Percentiles rank a stretch among this genome's conserved stretches.
Evolutionary conservation across 2,888 invertebrate species (phyloP).

Genomic region (Saturnia pavonia): DNA sequence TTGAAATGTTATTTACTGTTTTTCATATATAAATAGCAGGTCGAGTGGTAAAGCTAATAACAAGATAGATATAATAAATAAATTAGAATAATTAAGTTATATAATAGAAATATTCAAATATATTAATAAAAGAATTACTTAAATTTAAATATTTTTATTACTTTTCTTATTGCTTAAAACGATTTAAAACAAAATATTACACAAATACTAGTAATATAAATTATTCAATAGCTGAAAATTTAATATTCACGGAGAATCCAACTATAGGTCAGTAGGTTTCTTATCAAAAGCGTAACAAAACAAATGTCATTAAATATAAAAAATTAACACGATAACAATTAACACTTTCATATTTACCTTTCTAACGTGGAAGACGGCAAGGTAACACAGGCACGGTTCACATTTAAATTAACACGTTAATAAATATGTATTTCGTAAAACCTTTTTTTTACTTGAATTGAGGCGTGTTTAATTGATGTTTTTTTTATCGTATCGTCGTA

Average conservation of each 20-base stretch:
- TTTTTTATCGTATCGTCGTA: conserved; percentile 4
- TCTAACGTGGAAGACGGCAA: conserved; percentile 1
- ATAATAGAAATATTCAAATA: not conserved
- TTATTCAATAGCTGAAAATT: not conserved
- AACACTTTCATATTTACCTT: conserved; percentile 9
- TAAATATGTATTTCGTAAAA: not conserved
- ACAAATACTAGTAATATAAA: not conserved
- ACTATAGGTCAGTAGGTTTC: not conserved
- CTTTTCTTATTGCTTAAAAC: not conserved
- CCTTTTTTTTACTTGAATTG: not conserved
- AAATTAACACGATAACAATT: not conserved
- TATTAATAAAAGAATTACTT: not conserved
- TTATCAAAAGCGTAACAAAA: not conserved
- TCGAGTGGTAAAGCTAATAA: not conserved
- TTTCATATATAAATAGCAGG: not conserved
- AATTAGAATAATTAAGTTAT: not conserved
- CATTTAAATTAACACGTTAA: not conserved
- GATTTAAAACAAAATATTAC: not conserved
- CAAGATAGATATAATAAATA: not conserved
- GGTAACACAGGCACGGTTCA: conserved; percentile 8
- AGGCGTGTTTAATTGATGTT: conserved; percentile 4
- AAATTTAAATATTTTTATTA: not conserved
- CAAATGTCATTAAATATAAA: not conserved
- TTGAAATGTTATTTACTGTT: not conserved
- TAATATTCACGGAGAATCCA: not conserved